Percentiles rank a stretch among this genome's conserved stretches.
These are phyloP conservation scores for Mechanitis mazaeus DNA, from an alignment of 2,888 invertebrate species.

Conservation along the genomic window DNA sequence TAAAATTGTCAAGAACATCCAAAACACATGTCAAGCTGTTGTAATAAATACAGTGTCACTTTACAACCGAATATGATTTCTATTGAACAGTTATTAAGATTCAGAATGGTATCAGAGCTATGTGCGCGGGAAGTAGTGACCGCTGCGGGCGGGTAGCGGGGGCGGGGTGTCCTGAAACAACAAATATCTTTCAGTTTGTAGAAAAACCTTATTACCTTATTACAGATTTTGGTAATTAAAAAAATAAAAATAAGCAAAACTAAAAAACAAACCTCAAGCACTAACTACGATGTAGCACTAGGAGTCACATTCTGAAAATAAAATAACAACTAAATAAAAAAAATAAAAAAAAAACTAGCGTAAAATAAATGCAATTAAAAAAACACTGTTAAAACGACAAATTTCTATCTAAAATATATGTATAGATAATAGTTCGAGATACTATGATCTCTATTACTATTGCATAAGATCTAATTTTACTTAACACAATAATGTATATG, in stretches of 20 bases:
- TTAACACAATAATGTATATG: no score
- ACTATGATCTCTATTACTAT: no score
- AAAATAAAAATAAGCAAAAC: constrained; percentile 32
- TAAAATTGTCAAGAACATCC: no score
- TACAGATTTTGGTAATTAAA: neutral
- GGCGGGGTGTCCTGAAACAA: constrained; percentile 65
- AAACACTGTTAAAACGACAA: no score
- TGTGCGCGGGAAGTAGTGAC: constrained; percentile 69
- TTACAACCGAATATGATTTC: neutral
- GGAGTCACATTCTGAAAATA: constrained; percentile 64
- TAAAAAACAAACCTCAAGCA: constrained; percentile 55
- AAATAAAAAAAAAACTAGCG: constrained; percentile 17
- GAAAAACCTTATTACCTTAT: neutral
- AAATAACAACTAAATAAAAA: constrained; percentile 34
- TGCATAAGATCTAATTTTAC: no score
- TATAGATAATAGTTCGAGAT: no score
- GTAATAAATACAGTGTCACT: no score
- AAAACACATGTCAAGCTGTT: no score
- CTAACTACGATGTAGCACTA: constrained; percentile 59
- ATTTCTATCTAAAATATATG: no score
- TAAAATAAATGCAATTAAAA: neutral
- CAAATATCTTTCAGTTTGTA: neutral
- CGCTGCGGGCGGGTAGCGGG: constrained; percentile 68
- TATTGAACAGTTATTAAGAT: neutral
- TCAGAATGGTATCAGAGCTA: constrained; percentile 37